Evolutionary conservation across 2,888 invertebrate species (phyloP), one percentile per base, ranked within the genome.

Genomic region (Blera fallax): DNA sequence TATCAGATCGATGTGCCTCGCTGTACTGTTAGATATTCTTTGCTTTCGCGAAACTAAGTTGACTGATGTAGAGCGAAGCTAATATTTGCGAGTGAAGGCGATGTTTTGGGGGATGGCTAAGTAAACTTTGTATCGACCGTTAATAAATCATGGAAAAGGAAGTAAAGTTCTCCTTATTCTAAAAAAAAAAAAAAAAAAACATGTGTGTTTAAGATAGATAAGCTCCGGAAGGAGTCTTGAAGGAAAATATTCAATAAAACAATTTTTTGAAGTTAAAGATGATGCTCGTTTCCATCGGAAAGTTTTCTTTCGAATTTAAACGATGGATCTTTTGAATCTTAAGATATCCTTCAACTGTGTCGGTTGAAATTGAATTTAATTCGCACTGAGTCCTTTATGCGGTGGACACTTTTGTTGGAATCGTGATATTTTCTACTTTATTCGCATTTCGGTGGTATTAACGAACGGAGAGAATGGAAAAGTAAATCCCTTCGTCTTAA

Each of bases 111-210:
- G 10, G 18, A 32, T 45, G 32, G 52, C 16, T 48, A 69, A 67
- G 54, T 32, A 43, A 74, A 69, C 69, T 69, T 69, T 58, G 34
- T 62, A 81, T 76, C 62, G 52, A 45, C 43, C n/a, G 60, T 74
- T 81, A 69, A 76, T 81, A 81, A 81, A 81, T 81, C 80, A 80
- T 34, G 64, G 24, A 56, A 29, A 54, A 64, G 45, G 52, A 62
- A 54, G 62, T 70, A 32, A 1, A 11, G 14, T 50, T 37, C 14
- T 37, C 3, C 7, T 37, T 14, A n/a, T n/a, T n/a, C n/a, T n/a
- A n/a, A n/a, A n/a, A n/a, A 8, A n/a, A 6, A 24, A 32, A 40
- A 21, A 18, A n/a, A 32, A 40, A n/a, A 18, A 7, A 21, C 14
- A 50, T 34, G 45, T 24, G 43, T 45, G 56, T 34, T 48, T 62